Evolutionary conservation across 2,797 vertebrate genomes (phyloP), one percentile per base, ranked within the genome.

Genomic region (Masticophis lateralis): DNA sequence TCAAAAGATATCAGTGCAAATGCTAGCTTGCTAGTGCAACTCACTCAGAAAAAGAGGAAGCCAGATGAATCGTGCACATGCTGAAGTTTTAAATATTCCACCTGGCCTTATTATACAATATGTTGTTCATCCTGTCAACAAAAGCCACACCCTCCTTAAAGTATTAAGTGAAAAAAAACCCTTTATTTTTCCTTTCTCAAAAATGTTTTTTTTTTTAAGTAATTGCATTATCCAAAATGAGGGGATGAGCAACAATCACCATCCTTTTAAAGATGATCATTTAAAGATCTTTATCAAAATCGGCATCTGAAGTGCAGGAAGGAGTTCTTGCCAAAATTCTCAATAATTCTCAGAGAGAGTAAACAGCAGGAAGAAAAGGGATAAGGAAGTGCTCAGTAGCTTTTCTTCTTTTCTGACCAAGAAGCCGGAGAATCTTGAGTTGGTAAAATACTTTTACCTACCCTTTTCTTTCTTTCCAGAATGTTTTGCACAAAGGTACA

Each of bases 171-270:
- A 12, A 79, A 79, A 74, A 22, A 47, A 47, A 25, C 47, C 37
- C 3, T 83, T 47, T 32, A 37, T 74, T 83, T 47, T 83, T 83
- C 20, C 74, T 83, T 83, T 83, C 37, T 32, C 37, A 74, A 0
- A 74, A 37, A 37, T 32, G 14, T 1, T 57, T 11, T 0, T 11
- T n/a, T 0, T 87, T 22, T 83, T 12, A 83, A 47, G 10, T 47
- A 25, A 47, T 25, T 83, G 74, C 74, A 83, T 83, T 83, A 25
- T 83, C 88, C 12, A 18, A 60, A 51, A 60, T 22, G 7, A 56
- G 6, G 0, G 1, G 0, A 0, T 0, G 4, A 1, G 0, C 3
- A 0, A 16, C 22, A 2, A 2, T 0, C 55, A 25, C 20, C 37
- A 47, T 47, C 20, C 74, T 83, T 83, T 57, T n/a, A 10, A 1